Evolutionary conservation across 2,797 vertebrate species (phyloP), one percentile per base, ranked within the genome.

Genomic region (Oreortyx pictus): DNA sequence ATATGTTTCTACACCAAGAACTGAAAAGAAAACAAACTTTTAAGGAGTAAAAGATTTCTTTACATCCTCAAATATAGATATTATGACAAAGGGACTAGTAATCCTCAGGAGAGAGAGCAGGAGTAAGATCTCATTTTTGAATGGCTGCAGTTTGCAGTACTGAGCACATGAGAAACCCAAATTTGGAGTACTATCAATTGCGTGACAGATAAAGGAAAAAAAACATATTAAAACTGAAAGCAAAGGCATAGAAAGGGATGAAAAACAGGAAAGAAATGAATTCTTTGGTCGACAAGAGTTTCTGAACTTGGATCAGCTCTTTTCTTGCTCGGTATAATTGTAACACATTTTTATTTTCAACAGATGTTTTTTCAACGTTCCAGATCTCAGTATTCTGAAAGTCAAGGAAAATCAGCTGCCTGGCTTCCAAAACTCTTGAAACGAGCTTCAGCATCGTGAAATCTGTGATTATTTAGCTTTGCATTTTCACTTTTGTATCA

Each of bases 281-380:
- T 35, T 82, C 16, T 82, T 71, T 60, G 24, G 47, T 82, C 31
- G 88, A 43, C 9, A 86, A 82, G 24, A 33, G 10, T 52, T 95
- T 87, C 67, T 80, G 61, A 84, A 66, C 24, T 64, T 93, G 62
- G 66, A 82, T 56, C 64, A 74, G 35, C 54, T 87, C 44, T 71
- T 83, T 80, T 89, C 72, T 86, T 87, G 64, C 54, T 90, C 23
- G 33, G 31, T 79, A 19, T 78, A 90, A 87, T 78, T 50, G 56
- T 57, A 82, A 77, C 37, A 61, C 33, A 17, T 65, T 91, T 94
- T 87, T 82, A 92, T 89, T 80, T 95, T 78, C 79, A 89, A 43
- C 84, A 89, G 90, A 90, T 95, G 91, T 91, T 88, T 41, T 72
- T 75, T 90, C 65, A 78, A 68, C 46, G 18, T 92, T 92, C 79